Conservation (phyloP, 2,888 invertebrate species). For the Nemoura dubitans region DNA sequence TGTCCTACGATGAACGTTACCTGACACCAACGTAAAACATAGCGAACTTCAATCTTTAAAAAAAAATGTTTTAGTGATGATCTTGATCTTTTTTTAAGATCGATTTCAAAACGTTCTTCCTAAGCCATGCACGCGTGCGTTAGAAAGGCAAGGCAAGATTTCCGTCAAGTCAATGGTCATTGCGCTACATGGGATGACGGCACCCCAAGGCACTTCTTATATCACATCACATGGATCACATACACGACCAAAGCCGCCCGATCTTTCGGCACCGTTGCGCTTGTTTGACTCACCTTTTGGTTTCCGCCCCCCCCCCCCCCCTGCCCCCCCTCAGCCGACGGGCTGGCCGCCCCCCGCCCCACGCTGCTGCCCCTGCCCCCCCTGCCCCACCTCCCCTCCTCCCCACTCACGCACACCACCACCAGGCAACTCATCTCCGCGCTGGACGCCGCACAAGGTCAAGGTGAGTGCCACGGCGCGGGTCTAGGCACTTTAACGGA, state of each 20-base stretch:
- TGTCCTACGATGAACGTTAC: no score
- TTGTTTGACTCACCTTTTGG: not conserved
- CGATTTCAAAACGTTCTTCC: no score
- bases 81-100: no score
- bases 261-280: not conserved
- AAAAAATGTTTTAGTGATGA: no score
- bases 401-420: conserved; percentile 24
- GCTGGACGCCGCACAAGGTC: not conserved
- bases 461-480: conserved; percentile 10
- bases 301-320: not conserved
- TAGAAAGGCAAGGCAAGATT: no score
- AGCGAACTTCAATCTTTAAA: no score
- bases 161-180: no score
- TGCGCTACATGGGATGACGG: no score
- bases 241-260: not conserved
- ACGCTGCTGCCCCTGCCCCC: conserved; percentile 47
- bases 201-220: no score
- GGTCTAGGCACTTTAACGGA: not conserved
- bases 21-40: no score
- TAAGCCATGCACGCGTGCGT: no score
- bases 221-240: no score
- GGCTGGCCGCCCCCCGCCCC: conserved; percentile 45
- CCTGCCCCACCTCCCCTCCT: conserved; percentile 14
- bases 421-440: not conserved
- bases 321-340: conserved; percentile 49